Evolutionary conservation across 1,140 invertebrate genomes (phyloP), one percentile per base, ranked within the genome.

Genomic region (Glossosoma conforme): DNA sequence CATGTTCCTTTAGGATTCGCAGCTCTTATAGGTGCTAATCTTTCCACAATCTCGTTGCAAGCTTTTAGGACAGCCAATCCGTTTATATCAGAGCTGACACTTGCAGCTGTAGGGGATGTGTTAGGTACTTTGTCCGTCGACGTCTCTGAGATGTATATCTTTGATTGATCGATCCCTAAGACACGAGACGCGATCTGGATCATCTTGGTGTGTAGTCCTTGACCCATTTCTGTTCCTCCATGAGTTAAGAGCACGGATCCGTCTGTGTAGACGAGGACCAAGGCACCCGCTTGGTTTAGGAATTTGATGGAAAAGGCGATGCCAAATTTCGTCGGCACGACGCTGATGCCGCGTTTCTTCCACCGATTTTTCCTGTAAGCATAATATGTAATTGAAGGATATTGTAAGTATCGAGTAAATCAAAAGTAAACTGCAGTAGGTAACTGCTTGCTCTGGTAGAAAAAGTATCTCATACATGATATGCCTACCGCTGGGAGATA

Each of bases 181-280:
- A 77, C 78, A 55, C 84, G 74, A 36, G 86, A 86, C 0, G 87
- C 86, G 21, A 91, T 82, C 79, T 96, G 91, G 49, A 94, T 86
- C 85, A 95, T 93, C 75, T 97, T 97, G 0, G 91, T 97, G 62
- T 97, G 89, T 0, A 97, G 69, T 1, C 94, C 95, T 74, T 97
- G 94, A 0, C 95, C 95, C 87, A 97, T 97, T 77, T 98, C 94
- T 13, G 86, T 87, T 13, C 93, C 94, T 32, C 89, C 91, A 65
- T 97, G 93, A 19, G 82, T 83, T n/a, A 98, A 61, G 2, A 97
- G 74, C 3, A 97, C 89, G 0, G 93, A 93, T 1, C 95, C 95
- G 74, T 98, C 95, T 0, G 70, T 77, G 62, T 97, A 97, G 15
- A 97, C 77, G 15, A 91, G 80, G n/a, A 97, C 77, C 14, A 97